These are phyloP conservation scores for Euglossa dilemma DNA, from an alignment of 1,140 invertebrate species.

Conservation along the genomic window DNA sequence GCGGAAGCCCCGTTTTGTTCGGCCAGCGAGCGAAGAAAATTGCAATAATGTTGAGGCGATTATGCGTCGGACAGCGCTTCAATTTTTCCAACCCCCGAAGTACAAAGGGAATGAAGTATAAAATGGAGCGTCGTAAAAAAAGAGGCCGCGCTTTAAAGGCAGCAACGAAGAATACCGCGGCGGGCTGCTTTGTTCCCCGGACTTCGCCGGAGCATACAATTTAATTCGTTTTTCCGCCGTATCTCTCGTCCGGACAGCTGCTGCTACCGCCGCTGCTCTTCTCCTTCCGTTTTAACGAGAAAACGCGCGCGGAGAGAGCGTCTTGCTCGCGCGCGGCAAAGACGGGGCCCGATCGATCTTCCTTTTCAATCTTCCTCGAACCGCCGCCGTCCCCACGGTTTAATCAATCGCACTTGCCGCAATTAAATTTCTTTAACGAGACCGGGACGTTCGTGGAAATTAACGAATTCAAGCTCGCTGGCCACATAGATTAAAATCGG, in stretches of 20 bases:
- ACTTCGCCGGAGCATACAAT: conserved; percentile 18
- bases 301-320: conserved; percentile 15
- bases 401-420: conserved; percentile 66
- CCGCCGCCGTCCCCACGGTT: conserved; percentile 21
- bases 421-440: conserved; percentile 70
- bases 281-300: conserved; percentile 54
- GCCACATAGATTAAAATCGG: conserved; percentile 61
- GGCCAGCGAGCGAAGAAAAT: conserved; percentile 7
- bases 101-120: conserved; percentile 51
- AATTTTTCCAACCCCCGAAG: conserved; percentile 47
- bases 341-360: neutral
- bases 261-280: too few relatives aligned
- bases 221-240: conserved; percentile 50
- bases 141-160: too few relatives aligned
- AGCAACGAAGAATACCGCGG: neutral
- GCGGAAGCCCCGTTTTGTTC: conserved; percentile 8
- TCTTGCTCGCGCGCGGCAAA: conserved; percentile 27
- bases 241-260: conserved; percentile 7
- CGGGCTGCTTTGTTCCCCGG: conserved; percentile 32
- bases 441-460: conserved; percentile 44
- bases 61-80: conserved; percentile 38
- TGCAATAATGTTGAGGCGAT: conserved; percentile 54
- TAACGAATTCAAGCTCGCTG: conserved; percentile 50
- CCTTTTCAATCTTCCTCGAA: conserved; percentile 58
- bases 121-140: conserved; percentile 39